These are phyloP conservation scores for Melitaea athalia DNA, from an alignment of 2,888 invertebrate genomes.

Conservation along the genomic window DNA sequence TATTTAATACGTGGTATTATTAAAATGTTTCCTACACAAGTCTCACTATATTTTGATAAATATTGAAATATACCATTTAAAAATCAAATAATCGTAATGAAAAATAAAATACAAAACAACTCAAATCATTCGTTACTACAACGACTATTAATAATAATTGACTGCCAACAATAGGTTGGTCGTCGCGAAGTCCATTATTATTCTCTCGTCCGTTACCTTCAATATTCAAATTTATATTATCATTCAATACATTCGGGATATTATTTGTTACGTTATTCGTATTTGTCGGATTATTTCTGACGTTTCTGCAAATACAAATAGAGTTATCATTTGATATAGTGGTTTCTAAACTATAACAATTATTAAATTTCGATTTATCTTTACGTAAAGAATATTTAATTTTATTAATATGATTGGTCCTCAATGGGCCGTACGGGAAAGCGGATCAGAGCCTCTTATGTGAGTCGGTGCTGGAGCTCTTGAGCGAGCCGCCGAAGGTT, in stretches of 20 bases:
- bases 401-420: constrained; percentile 13
- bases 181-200: constrained; percentile 43
- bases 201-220: constrained; percentile 61
- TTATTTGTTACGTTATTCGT: background rate
- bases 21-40: background rate
- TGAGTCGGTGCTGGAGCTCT: constrained; percentile 70
- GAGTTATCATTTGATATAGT: background rate
- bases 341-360: background rate
- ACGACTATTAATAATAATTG: constrained; percentile 69
- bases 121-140: constrained; percentile 51
- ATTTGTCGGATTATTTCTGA: background rate
- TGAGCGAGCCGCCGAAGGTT: constrained; percentile 68
- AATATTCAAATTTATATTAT: constrained; percentile 5
- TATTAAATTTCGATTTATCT: background rate
- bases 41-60: background rate
- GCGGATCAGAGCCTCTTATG: constrained; percentile 79
- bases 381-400: background rate
- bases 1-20: too few species aligned
- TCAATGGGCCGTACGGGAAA: constrained; percentile 40
- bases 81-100: constrained; percentile 18
- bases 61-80: background rate
- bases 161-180: constrained; percentile 55
- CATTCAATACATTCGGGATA: background rate
- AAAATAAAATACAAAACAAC: constrained; percentile 55
- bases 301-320: background rate